phyloP scores from a whole-genome alignment of 1,140 invertebrate genomes.

The Euura lappo region DNA sequence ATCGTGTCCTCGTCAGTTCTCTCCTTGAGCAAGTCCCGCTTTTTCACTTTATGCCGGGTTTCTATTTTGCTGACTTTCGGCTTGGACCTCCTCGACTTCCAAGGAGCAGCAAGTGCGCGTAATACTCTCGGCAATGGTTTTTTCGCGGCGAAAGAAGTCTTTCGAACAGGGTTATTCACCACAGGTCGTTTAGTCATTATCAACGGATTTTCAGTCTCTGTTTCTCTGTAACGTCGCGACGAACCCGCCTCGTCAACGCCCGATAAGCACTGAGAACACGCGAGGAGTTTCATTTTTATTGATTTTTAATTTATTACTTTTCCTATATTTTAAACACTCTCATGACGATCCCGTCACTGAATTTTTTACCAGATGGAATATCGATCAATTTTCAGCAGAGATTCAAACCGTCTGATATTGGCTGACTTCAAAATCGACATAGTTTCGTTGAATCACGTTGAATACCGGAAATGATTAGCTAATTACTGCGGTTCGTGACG shows the following conservation, averaged over 20 bases:
- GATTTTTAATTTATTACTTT: too few relatives aligned
- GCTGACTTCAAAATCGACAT: too few relatives aligned
- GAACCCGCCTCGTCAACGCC: slow-evolving; percentile 20
- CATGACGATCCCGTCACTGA: too few relatives aligned
- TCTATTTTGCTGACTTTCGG: slow-evolving; percentile 23
- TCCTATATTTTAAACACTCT: too few relatives aligned
- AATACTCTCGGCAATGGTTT: slow-evolving; percentile 26
- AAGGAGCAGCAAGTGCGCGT: slow-evolving; percentile 31
- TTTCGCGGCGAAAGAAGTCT: slow-evolving; percentile 25
- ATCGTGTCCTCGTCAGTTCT: slow-evolving; percentile 11
- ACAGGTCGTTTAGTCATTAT: slow-evolving; percentile 46
- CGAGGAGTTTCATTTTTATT: slow-evolving; percentile 49
- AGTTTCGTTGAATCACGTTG: too few relatives aligned
- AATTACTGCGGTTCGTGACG: too few relatives aligned
- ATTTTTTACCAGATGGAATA: too few relatives aligned
- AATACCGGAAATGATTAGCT: too few relatives aligned
- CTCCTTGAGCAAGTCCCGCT: slow-evolving; percentile 28
- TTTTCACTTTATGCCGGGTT: slow-evolving; percentile 33
- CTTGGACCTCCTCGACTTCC: slow-evolving; percentile 24
- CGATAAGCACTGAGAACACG: slow-evolving; percentile 47
- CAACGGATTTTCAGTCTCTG: slow-evolving; percentile 43
- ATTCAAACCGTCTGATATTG: too few relatives aligned
- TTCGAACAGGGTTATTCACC: slow-evolving; percentile 18
- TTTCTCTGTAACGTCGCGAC: slow-evolving; percentile 16
- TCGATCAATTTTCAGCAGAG: too few relatives aligned